Percentiles rank a stretch among this genome's conserved stretches.
phyloP scores from a whole-genome alignment of 2,113 vertebrate genomes.

The Taurulus bubalis region DNA sequence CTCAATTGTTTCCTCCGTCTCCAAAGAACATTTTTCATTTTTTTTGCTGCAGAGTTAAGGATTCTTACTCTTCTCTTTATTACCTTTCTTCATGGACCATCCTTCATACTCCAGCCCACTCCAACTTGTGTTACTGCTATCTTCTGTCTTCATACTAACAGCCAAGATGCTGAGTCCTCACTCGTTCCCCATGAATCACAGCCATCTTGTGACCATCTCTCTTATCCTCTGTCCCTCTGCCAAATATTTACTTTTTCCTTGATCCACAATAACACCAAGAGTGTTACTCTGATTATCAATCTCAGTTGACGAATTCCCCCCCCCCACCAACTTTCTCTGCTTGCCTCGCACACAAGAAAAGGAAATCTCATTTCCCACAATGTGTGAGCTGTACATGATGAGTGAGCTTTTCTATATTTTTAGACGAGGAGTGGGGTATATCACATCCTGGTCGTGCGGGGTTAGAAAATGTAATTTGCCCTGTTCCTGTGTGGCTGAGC shows the following conservation, averaged over 20 bases:
- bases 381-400: conserved; percentile 24
- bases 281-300: conserved; percentile 52
- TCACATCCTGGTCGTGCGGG: conserved; percentile 26
- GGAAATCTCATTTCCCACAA: conserved; percentile 49
- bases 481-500: conserved; percentile 8
- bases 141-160: conserved; percentile 42
- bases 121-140: conserved; percentile 7
- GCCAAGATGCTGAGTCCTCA: conserved; percentile 22
- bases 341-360: conserved; percentile 9
- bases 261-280: conserved; percentile 40
- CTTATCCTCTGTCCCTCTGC: conserved; percentile 10
- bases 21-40: conserved; percentile 3
- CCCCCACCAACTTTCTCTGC: conserved; percentile 12
- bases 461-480: conserved; percentile 37
- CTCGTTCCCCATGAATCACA: conserved; percentile 37
- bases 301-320: conserved; percentile 52
- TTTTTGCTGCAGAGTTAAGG: conserved; percentile 9
- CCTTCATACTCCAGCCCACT: neutral
- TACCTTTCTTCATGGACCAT: conserved; percentile 32
- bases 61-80: conserved; percentile 30
- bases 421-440: conserved; percentile 34
- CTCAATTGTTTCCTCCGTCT: conserved; percentile 31
- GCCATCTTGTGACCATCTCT: neutral
- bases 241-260: conserved; percentile 34
- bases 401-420: conserved; percentile 56